These are phyloP conservation scores for Yponomeuta plumbellus DNA, from an alignment of 2,888 invertebrate species.

Conservation along the genomic window DNA sequence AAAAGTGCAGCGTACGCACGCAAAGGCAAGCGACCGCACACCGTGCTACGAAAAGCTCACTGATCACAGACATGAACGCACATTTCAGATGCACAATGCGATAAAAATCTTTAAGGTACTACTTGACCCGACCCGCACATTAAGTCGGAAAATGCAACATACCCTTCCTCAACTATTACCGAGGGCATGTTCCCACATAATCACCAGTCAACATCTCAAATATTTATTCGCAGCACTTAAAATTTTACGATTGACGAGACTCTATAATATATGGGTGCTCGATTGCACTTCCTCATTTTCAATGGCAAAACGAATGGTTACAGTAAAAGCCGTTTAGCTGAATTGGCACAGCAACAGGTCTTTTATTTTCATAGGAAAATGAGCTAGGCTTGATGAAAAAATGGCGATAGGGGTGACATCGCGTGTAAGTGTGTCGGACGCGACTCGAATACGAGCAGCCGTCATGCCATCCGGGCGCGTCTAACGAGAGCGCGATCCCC, in stretches of 20 bases:
- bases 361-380: constrained; percentile 1
- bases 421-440: constrained; percentile 35
- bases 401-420: constrained; percentile 22
- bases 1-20: constrained; percentile 3
- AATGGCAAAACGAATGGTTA: constrained; percentile 7
- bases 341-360: not conserved
- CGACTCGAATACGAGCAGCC: constrained; percentile 59
- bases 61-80: not conserved
- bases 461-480: constrained; percentile 74
- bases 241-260: constrained; percentile 10
- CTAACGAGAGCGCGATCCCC: constrained; percentile 72
- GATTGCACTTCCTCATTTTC: constrained; percentile 3
- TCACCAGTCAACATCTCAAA: constrained; percentile 5
- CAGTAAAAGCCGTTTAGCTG: not conserved
- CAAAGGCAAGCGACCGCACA: not conserved
- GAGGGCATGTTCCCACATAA: constrained; percentile 9
- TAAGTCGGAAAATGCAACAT: constrained; percentile 10
- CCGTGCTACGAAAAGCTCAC: not conserved
- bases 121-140: not conserved
- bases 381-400: not conserved
- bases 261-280: constrained; percentile 11
- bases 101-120: not conserved
- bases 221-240: constrained; percentile 14
- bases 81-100: not conserved
- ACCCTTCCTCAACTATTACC: constrained; percentile 8